Evolutionary conservation across 2,797 vertebrate species (phyloP), one percentile per base, ranked within the genome.

Genomic region (Phaenicophaeus curvirostris): DNA sequence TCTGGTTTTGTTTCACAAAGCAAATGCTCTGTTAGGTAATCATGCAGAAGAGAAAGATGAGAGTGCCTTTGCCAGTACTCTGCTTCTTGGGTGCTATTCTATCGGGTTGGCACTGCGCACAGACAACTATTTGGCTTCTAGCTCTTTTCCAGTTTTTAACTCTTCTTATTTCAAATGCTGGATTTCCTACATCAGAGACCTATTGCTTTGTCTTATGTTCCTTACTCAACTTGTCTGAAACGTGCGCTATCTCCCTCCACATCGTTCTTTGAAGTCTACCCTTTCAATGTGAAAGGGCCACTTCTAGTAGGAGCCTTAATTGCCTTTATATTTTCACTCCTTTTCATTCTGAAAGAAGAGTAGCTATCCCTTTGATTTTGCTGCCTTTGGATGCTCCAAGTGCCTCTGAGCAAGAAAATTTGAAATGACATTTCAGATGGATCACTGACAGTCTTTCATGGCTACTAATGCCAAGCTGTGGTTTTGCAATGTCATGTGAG

Each of bases 341-440:
- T 46, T 41, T 69, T 63, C 13, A 13, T 48, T 50, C 44, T 77
- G 57, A 31, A 44, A 55, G 91, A 74, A 15, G 14, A 17, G 66
- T 62, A 80, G 7, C 41, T 59, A n/a, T 91, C 54, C 21, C 31
- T 95, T 93, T 96, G 90, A 95, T 93, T 90, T 73, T 78, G 13
- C 28, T 94, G 79, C 48, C 42, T 75, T 59, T 72, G 55, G 69
- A 55, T 75, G 35, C 41, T 76, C 86, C 39, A 66, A 78, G 51
- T 12, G 8, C 15, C 24, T 80, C 27, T 2, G 13, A 51, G 54
- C 25, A 54, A 81, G 51, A 86, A 17, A 14, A 6, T 85, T 76
- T 84, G 69, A 82, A 85, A 57, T 42, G 25, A 88, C 35, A 20
- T 91, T 91, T 73, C 41, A 65, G 50, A 24, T 30, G 55, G 62